Base-by-base conservation (phyloP, 2,888 invertebrate genomes). In the Rhabditoides inermis region DNA sequence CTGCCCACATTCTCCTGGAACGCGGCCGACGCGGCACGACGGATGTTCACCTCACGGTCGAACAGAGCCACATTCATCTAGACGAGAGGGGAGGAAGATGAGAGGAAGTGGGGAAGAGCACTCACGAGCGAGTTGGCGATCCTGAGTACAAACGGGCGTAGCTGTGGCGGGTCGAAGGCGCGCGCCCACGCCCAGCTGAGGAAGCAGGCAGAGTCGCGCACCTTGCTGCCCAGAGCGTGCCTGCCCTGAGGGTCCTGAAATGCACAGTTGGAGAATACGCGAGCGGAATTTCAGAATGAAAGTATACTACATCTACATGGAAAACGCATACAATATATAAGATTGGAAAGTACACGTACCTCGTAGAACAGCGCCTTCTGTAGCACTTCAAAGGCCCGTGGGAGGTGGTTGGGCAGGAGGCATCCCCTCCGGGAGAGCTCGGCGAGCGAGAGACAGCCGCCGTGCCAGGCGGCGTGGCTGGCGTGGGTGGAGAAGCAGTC, bases 1-100 rank as follows among this genome's bases (percentile, higher is more conserved):
- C 98, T 84, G 0, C 98, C 98, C 0, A 98, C 95, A 78, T 92
- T 90, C 79, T 99, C 98, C 68, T 98, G 95, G 77, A 91, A 95
- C 0, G 98, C 92, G 2, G 98, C 91, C 0, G 91, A 88, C 0
- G 95, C 95, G 0, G 98, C 98, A 55, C 95, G 83, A 6, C 98
- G 83, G 72, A 94, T 90, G 77, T 90, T 91, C 49, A 95, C 87
- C 82, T 95, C 92, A 72, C 92, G 82, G 79, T 98, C 98, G 77
- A 92, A 98, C 51, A 91, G 85, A 0, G 90, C 86, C 0, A 87
- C 88, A 20, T 88, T 64, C 36, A 67, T 56, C 67, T 66, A 45
- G 45, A 59, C 52, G 36, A 45, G 10, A 15, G n/a, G 35, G 15
- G 25, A 35, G 32, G 15, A 46, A 30, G 1, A 1, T 6, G 18